Evolutionary conservation across 2,113 vertebrate species (phyloP).

Genomic region (Oreochromis aureus): DNA sequence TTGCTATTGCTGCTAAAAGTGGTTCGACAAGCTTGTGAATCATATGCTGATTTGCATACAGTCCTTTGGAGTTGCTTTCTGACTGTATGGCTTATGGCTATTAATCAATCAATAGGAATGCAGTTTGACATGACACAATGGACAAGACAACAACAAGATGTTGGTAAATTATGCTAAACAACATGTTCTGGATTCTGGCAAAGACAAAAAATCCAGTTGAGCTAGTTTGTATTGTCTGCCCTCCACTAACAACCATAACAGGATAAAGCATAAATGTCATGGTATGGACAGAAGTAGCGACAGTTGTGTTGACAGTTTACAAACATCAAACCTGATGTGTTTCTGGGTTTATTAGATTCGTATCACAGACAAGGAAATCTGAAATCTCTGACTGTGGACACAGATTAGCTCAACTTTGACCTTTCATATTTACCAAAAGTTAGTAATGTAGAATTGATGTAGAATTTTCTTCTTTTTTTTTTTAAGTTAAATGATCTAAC

Average conservation of each 20-base stretch:
- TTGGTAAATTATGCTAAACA: background rate
- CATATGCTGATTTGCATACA: background rate
- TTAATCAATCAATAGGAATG: background rate
- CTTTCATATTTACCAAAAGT: background rate
- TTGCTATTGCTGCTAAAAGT: background rate
- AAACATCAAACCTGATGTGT: background rate
- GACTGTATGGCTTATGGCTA: background rate
- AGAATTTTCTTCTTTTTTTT: background rate
- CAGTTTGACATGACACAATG: background rate
- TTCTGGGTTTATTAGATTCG: background rate
- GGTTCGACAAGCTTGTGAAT: background rate
- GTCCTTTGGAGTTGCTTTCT: background rate
- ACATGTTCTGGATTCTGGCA: accelerated
- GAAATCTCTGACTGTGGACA: background rate
- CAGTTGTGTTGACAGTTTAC: background rate
- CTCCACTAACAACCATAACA: background rate
- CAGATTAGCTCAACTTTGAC: background rate
- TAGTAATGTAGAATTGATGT: background rate
- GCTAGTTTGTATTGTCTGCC: background rate
- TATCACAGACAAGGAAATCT: background rate
- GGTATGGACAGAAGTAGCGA: background rate
- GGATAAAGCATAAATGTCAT: background rate
- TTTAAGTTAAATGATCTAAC: background rate
- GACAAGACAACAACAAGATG: background rate
- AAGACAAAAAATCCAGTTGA: background rate